Evolutionary conservation across 1,140 invertebrate species (phyloP).

Genomic region (Atopsyche davidsoni): DNA sequence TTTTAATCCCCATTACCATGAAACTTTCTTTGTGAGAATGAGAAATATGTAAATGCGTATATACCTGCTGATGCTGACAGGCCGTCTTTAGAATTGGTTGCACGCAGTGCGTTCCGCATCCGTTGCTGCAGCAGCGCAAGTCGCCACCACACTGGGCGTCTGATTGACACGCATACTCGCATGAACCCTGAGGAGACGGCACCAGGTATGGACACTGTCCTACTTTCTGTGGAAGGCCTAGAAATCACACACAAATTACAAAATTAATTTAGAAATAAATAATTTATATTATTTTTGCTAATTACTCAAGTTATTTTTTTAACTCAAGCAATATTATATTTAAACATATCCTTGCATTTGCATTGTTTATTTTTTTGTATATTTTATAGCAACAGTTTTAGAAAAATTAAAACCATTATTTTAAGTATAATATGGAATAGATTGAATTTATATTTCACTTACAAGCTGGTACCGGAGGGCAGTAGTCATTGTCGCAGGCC

Average conservation of each 20-base stretch:
- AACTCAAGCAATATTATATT: too few relatives aligned
- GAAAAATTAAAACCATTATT: too few relatives aligned
- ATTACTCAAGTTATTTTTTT: too few relatives aligned
- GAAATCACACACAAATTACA: constrained; percentile 10
- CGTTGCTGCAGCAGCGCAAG: constrained; percentile 76
- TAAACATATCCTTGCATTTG: too few relatives aligned
- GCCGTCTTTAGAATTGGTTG: constrained; percentile 66
- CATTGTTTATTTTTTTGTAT: too few relatives aligned
- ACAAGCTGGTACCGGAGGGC: constrained; percentile 77
- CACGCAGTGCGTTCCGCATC: constrained; percentile 76
- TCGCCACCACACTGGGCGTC: constrained; percentile 67
- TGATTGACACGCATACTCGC: constrained; percentile 68
- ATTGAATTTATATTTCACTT: too few relatives aligned
- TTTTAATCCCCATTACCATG: too few relatives aligned
- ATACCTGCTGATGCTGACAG: constrained; percentile 62
- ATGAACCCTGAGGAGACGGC: constrained; percentile 61
- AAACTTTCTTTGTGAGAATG: neutral
- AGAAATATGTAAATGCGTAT: neutral
- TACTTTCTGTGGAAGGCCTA: constrained; percentile 60
- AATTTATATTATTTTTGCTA: too few relatives aligned
- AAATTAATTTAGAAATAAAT: too few relatives aligned
- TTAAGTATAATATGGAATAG: too few relatives aligned
- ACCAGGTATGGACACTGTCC: constrained; percentile 79
- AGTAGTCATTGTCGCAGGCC: constrained; percentile 71
- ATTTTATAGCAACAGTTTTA: too few relatives aligned